A percentile compares a stretch with the other conserved stretches of the same genome.
Evolutionary conservation across 2,113 vertebrate genomes (phyloP).

Genomic region (Willisornis vidua): DNA sequence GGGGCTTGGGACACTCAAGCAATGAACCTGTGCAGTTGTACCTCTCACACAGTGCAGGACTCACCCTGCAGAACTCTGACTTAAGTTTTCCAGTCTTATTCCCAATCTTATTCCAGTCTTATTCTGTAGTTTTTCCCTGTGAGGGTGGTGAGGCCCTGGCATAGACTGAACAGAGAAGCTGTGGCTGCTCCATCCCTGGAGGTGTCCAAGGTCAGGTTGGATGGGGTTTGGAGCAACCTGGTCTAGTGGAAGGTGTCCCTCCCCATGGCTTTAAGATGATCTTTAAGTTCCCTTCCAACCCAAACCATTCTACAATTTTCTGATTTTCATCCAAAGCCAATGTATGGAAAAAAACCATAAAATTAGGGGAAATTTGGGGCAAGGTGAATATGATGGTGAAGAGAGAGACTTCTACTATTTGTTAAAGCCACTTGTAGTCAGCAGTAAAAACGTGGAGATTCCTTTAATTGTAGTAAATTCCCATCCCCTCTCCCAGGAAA

Average conservation of each 20-base stretch:
- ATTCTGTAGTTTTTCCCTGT: neutral
- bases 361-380: neutral
- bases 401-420: neutral
- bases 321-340: neutral
- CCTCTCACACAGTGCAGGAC: neutral
- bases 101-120: neutral
- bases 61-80: neutral
- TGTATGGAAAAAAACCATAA: neutral
- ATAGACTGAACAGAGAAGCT: neutral
- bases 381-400: neutral
- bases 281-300: neutral
- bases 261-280: neutral
- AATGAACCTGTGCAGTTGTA: neutral
- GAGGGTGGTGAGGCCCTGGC: rapidly evolving
- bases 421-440: neutral
- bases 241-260: rapidly evolving
- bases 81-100: neutral
- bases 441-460: neutral
- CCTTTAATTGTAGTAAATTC: neutral
- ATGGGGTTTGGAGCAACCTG: rapidly evolving
- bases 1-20: neutral
- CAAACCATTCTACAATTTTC: neutral
- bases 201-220: rapidly evolving
- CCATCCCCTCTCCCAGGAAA: neutral
- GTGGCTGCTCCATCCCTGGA: neutral